Evolutionary conservation across 2,888 invertebrate genomes (phyloP), one percentile per base, ranked within the genome.

Genomic region (Microdon myrmicae): DNA sequence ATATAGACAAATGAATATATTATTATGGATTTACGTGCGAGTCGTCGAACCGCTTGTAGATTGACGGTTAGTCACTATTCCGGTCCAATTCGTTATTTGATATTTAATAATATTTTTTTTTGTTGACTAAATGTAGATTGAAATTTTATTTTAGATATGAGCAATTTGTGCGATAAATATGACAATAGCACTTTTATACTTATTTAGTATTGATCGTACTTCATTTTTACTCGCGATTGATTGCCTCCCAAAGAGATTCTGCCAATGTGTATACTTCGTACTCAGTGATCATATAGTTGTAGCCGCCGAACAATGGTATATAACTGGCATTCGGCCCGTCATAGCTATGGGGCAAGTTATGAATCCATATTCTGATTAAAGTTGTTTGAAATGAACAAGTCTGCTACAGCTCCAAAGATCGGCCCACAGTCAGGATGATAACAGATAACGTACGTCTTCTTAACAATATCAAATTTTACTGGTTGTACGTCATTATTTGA

Each of bases 351-450:
- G 94, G 92, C 47, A 92, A 79, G 82, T 95, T 95, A 95, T 71
- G 93, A 93, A 71, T 94, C 94, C 81, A 87, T 87, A 77, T 93
- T 94, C 8, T 82, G 82, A 80, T 94, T 90, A 79, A 94, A 94
- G 77, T 92, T 89, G 76, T 85, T 88, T 0, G 94, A 86, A 68
- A 95, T 89, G 53, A 92, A 83, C 43, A 95, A 82, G 82, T 95
- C 95, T 2, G 95, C 95, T 47, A 95, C 95, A 32, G 94, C 95
- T 56, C 95, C 95, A 81, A 95, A 95, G 73, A 94, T 94, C 1
- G 95, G 94, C 1, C 95, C 95, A 76, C 90, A 92, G 67, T 93
- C 94, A 78, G 90, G 88, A 81, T 94, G 92, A 80, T 94, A 92
- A 75, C 93, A 92, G 69, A 94, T 89, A 29, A 94, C 94, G 79